phyloP scores from a whole-genome alignment of 30 jellyfish, hydroid and myxozoan species.

The Euphysa ruthae region DNA sequence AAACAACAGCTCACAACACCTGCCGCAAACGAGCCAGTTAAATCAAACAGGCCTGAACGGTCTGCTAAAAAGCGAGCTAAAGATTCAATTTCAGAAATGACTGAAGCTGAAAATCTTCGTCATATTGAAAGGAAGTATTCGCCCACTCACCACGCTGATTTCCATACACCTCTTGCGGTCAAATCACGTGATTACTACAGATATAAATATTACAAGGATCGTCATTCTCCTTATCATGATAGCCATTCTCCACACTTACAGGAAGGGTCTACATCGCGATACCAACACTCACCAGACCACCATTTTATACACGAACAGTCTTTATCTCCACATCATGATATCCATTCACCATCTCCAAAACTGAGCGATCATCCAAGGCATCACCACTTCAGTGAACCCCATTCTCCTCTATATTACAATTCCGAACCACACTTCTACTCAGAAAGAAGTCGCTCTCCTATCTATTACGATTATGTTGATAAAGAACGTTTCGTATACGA shows the following conservation, averaged over 20 bases:
- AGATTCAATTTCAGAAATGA: constrained; percentile 33
- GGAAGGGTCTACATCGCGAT: constrained; percentile 8
- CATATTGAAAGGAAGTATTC: background rate
- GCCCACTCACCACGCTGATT: background rate
- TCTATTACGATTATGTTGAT: constrained; percentile 15
- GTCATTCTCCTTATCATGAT: constrained; percentile 5
- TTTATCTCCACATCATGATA: constrained; percentile 15
- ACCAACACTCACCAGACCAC: constrained; percentile 4
- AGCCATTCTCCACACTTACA: constrained; percentile 3
- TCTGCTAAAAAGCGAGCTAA: constrained; percentile 39
- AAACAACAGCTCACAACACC: background rate
- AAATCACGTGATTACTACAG: constrained; percentile 15
- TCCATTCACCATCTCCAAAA: constrained; percentile 22
- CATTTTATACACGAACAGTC: constrained; percentile 10
- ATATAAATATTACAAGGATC: constrained; percentile 2
- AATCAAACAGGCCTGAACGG: constrained; percentile 22
- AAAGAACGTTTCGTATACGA: constrained; percentile 11
- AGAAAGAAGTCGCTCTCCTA: constrained; percentile 26
- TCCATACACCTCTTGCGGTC: background rate
- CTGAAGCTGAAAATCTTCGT: constrained; percentile 22
- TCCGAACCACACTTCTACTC: constrained; percentile 11
- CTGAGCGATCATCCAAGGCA: constrained; percentile 15
- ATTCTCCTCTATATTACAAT: constrained; percentile 23
- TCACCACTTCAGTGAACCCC: constrained; percentile 30
- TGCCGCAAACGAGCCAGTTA: background rate